Evolutionary conservation across 2,113 vertebrate genomes (phyloP).

Genomic region (Conger conger): DNA sequence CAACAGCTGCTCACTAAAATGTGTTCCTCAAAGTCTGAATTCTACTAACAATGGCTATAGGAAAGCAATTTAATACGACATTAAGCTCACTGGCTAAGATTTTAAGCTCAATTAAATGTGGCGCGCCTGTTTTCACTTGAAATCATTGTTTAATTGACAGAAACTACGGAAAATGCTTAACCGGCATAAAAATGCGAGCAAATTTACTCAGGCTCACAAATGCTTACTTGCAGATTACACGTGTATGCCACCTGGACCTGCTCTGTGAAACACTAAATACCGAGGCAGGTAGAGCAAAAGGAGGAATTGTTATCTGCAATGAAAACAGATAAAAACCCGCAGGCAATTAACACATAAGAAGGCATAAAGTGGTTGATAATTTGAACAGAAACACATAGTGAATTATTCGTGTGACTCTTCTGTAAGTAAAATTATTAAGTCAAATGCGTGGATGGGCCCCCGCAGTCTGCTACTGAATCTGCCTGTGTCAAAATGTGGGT

Average conservation of each 20-base stretch:
- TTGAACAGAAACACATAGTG: not conserved
- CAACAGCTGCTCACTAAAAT: not conserved
- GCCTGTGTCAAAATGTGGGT: too few species aligned
- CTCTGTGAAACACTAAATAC: not conserved
- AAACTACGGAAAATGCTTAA: too few species aligned
- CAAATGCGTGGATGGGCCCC: too few species aligned
- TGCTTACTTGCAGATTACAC: too few species aligned
- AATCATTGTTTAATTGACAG: too few species aligned
- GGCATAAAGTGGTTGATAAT: not conserved
- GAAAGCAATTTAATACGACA: too few species aligned
- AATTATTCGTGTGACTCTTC: not conserved
- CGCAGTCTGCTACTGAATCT: too few species aligned
- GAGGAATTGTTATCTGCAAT: not conserved
- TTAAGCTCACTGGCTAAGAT: too few species aligned
- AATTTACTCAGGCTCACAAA: too few species aligned
- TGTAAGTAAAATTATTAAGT: not conserved
- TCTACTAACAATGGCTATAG: not conserved
- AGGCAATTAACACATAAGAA: not conserved
- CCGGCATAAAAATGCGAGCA: too few species aligned
- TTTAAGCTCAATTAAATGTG: too few species aligned
- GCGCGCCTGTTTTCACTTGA: too few species aligned
- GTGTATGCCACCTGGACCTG: not conserved
- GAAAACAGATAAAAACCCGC: not conserved
- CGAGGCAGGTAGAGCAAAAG: not conserved
- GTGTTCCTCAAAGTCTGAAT: not conserved